A percentile compares a stretch with the other conserved stretches of the same genome.
Evolutionary conservation across 2,113 vertebrate genomes (phyloP).

Genomic region (Apteryx mantelli): DNA sequence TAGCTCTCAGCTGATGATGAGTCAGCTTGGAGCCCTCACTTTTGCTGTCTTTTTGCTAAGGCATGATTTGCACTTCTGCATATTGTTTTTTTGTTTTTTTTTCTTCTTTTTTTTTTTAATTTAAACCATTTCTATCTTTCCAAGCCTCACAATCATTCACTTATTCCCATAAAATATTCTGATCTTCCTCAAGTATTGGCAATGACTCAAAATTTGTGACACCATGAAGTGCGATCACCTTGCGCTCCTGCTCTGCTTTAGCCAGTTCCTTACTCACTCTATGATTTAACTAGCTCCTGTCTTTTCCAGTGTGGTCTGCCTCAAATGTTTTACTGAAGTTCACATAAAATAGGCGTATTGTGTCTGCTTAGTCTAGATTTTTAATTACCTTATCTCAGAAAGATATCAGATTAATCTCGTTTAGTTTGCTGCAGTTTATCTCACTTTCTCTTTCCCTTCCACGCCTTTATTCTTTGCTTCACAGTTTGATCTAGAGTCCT

Average conservation of each 20-base stretch:
- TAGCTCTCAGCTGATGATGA: slow-evolving; percentile 63
- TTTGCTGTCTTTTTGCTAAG: slow-evolving; percentile 28
- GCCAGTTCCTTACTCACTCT: not conserved
- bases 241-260: not conserved
- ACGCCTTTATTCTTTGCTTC: not conserved
- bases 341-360: not conserved
- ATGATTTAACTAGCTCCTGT: not conserved
- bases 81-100: not conserved
- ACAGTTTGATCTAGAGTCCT: not conserved
- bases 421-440: not conserved
- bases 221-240: not conserved
- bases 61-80: slow-evolving; percentile 37
- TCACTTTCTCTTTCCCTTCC: not conserved
- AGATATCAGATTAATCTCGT: not conserved
- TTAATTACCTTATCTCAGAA: not conserved
- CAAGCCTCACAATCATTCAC: not conserved
- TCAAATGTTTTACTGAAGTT: not conserved
- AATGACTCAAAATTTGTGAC: not conserved
- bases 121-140: not conserved
- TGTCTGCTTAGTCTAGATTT: not conserved
- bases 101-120: not conserved
- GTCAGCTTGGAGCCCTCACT: slow-evolving; percentile 43
- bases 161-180: slow-evolving; percentile 16
- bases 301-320: not conserved
- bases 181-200: slow-evolving; percentile 11